Base-by-base conservation (phyloP, 2,113 vertebrate genomes). In the Cyprinodon variegatus region DNA sequence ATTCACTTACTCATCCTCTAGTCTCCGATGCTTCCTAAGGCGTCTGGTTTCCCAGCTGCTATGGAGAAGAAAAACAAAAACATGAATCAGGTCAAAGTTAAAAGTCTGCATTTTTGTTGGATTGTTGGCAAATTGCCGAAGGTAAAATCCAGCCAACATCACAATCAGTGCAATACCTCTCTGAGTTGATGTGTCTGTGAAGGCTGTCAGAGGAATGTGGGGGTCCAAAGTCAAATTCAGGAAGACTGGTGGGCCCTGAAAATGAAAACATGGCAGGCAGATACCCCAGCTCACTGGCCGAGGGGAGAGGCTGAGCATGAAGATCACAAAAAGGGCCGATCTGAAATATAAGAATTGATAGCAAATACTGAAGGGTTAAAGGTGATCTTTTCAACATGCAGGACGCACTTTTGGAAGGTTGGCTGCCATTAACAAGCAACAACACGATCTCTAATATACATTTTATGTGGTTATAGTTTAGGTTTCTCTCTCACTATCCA, bases 21-120 rank as follows among this genome's bases (percentile, higher is more conserved):
- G 68, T 84, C 92, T 93, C 75, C 91, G 86, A 75, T 95, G 92
- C 75, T 95, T 95, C 64, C 94, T 87, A 29, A 92, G 90, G 70
- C 87, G 92, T 66, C 94, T 67, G 1, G 86, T 88, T 82, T 95
- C 94, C 93, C 93, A 95, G 89, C 87, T 94, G 80, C 89, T 91
- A 63, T 36, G 67, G 50, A 38, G 61, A 14, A 66, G 36, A 68
- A 17, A 65, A 4, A 65, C 15, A 40, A 64, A 66, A 29, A 29
- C 22, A 66, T 14, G 17, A 11, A 67, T 43, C 8, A 13, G n/a
- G 11, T 14, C 48, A 22, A 13, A 1, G 14, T 6, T 39, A 41
- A 12, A 43, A 43, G 3, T 48, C 10, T 45, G 9, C 9, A 45
- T 11, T 45, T 20, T n/a, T 65, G 11, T 9, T 4, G 61, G 10